These are phyloP conservation scores for Lypha dubia DNA, from an alignment of 2,888 invertebrate genomes.

Conservation along the genomic window DNA sequence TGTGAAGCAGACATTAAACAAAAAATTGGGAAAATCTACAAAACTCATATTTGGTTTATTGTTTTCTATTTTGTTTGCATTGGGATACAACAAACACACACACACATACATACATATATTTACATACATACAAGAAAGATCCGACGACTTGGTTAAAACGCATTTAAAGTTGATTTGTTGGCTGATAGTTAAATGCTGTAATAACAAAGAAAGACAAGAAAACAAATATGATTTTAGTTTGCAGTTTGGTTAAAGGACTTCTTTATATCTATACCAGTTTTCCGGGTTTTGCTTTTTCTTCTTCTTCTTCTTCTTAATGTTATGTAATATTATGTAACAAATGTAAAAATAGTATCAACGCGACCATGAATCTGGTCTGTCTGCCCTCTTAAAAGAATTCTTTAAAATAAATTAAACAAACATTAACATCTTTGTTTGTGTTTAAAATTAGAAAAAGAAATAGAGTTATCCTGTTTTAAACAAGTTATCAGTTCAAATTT, in stretches of 20 bases:
- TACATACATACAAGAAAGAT: too few relatives aligned
- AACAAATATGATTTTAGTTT: slow-evolving; percentile 38
- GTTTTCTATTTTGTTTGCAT: slow-evolving; percentile 12
- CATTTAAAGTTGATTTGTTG: slow-evolving; percentile 67
- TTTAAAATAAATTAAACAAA: neutral
- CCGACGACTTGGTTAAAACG: slow-evolving; percentile 53
- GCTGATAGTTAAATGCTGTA: slow-evolving; percentile 57
- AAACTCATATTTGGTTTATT: slow-evolving; percentile 45
- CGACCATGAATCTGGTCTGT: slow-evolving; percentile 12
- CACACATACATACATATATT: too few relatives aligned
- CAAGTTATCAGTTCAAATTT: slow-evolving; percentile 61
- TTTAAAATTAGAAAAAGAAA: slow-evolving; percentile 24
- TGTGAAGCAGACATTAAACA: slow-evolving; percentile 35
- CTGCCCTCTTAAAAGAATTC: slow-evolving; percentile 23
- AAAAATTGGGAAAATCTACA: slow-evolving; percentile 35
- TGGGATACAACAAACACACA: slow-evolving; percentile 21
- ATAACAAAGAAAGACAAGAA: neutral
- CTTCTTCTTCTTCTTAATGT: neutral
- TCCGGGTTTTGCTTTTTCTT: neutral
- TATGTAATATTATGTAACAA: slow-evolving; percentile 45
- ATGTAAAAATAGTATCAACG: slow-evolving; percentile 12
- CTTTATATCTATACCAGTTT: slow-evolving; percentile 35
- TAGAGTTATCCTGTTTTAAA: slow-evolving; percentile 61
- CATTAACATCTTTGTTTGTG: slow-evolving; percentile 51
- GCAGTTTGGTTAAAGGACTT: slow-evolving; percentile 47